Conservation (phyloP, 2,113 vertebrate species). For the Cisticola juncidis region DNA sequence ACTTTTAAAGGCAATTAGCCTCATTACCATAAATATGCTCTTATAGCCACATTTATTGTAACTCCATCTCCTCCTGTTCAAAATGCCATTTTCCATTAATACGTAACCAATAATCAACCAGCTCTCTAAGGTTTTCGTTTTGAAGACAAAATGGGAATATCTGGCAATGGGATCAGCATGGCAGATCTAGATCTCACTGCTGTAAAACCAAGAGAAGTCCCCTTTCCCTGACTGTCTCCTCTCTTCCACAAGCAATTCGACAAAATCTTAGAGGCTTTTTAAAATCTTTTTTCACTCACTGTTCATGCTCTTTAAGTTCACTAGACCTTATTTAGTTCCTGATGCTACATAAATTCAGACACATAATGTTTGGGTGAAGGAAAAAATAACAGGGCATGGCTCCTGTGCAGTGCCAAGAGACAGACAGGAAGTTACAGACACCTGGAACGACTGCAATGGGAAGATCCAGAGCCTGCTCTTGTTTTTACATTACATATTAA, state of each 20-base stretch:
- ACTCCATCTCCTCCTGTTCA: background rate
- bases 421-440: background rate
- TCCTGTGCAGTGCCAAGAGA: background rate
- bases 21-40: background rate
- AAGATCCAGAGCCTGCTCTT: background rate
- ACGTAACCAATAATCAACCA: background rate
- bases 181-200: background rate
- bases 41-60: background rate
- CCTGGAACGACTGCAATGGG: background rate
- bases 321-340: background rate
- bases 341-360: background rate
- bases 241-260: background rate
- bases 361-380: background rate
- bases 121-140: background rate
- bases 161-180: background rate
- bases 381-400: background rate
- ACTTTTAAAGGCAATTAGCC: background rate
- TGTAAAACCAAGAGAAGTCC: background rate
- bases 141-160: background rate
- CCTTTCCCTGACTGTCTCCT: background rate
- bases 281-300: background rate
- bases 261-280: background rate
- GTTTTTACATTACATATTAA: background rate
- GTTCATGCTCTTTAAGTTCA: background rate
- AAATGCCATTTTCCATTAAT: background rate